Conservation (phyloP, 2,797 vertebrate genomes). For the Spinus olivaceus region DNA sequence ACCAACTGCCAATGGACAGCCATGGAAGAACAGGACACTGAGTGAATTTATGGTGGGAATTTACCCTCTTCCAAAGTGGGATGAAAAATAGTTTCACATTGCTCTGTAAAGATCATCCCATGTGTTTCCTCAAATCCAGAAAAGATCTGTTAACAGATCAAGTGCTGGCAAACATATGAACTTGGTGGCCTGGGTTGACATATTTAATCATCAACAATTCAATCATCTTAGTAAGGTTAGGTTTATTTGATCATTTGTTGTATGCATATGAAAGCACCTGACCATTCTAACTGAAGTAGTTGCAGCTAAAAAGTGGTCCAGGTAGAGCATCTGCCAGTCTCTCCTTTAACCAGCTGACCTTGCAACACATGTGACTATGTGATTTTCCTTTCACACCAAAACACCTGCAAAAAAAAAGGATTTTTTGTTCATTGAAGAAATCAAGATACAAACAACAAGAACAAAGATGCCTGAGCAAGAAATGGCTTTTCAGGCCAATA, state of each 20-base stretch:
- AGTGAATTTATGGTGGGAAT: not conserved
- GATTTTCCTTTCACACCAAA: not conserved
- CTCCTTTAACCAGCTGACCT: not conserved
- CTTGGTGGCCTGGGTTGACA: not conserved
- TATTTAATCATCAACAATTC: not conserved
- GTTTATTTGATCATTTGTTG: not conserved
- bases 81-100: not conserved
- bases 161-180: not conserved
- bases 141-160: not conserved
- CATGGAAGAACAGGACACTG: not conserved
- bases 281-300: not conserved
- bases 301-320: not conserved
- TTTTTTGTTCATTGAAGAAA: not conserved
- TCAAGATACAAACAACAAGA: not conserved
- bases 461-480: not conserved
- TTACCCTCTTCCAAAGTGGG: not conserved
- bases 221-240: not conserved
- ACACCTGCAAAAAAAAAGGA: not conserved
- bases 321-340: not conserved
- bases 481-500: not conserved
- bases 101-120: not conserved
- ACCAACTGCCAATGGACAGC: not conserved
- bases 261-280: not conserved
- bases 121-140: not conserved
- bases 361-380: rapidly evolving